Conservation (phyloP, 1,140 invertebrate species). For the Drosophila hydei region DNA sequence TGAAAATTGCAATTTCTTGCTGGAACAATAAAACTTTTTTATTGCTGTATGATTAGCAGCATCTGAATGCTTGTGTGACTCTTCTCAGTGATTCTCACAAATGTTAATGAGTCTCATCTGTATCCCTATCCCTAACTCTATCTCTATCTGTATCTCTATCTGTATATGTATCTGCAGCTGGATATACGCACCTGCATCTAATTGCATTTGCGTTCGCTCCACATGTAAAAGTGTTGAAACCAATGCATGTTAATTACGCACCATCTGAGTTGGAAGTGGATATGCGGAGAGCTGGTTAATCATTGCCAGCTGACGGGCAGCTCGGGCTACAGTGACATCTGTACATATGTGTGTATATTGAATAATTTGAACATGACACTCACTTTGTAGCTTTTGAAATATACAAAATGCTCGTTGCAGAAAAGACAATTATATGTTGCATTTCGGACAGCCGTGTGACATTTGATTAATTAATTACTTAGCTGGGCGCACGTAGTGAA, state of each 20-base stretch:
- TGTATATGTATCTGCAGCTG: no score
- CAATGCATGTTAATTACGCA: constrained; percentile 7
- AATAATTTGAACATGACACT: background rate
- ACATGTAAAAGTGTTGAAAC: constrained; percentile 5
- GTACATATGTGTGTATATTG: background rate
- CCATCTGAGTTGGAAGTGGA: background rate
- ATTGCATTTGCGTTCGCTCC: background rate
- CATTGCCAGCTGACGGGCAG: background rate
- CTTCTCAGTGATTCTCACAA: no score
- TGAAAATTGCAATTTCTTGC: constrained; percentile 10
- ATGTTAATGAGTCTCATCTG: no score
- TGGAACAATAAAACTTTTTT: background rate
- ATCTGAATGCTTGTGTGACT: no score
- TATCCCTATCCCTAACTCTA: background rate
- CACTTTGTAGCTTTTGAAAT: background rate
- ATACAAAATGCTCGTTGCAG: constrained; percentile 5
- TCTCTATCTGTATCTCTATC: background rate
- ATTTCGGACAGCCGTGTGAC: background rate
- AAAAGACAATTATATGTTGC: background rate
- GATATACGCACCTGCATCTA: background rate
- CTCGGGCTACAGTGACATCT: background rate
- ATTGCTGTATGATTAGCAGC: no score
- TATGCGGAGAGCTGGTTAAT: constrained; percentile 7
- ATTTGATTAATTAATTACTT: constrained; percentile 5
- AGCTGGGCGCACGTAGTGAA: background rate